These are phyloP conservation scores for Rhagophthalmus giganteus DNA, from an alignment of 2,888 invertebrate genomes.

Conservation along the genomic window DNA sequence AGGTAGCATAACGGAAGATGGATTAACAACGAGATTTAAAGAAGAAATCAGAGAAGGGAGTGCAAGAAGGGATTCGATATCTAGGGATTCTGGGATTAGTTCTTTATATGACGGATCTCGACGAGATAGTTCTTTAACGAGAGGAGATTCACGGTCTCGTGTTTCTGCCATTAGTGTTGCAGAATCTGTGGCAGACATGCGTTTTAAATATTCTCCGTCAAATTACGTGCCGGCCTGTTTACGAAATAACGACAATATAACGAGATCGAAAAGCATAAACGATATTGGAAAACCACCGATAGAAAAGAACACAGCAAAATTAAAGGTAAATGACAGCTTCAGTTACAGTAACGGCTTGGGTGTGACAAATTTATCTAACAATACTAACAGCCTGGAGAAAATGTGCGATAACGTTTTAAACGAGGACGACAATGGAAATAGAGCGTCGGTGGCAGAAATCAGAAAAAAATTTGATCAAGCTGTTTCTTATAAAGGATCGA, in stretches of 20 bases:
- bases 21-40: constrained; percentile 53
- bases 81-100: constrained; percentile 47
- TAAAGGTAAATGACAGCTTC: constrained; percentile 48
- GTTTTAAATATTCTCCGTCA: constrained; percentile 75
- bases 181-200: constrained; percentile 64
- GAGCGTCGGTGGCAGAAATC: constrained; percentile 62
- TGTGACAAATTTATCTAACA: constrained; percentile 48
- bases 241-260: constrained; percentile 49
- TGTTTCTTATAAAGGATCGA: constrained; percentile 14
- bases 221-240: constrained; percentile 67
- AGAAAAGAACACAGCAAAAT: constrained; percentile 50
- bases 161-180: constrained; percentile 44
- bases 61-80: constrained; percentile 44
- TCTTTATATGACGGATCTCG: constrained; percentile 56
- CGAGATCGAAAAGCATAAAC: constrained; percentile 62
- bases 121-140: constrained; percentile 58
- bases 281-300: constrained; percentile 60
- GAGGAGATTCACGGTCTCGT: constrained; percentile 21
- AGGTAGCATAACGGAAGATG: constrained; percentile 54
- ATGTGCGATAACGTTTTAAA: constrained; percentile 46
- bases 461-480: constrained; percentile 61
- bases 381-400: constrained; percentile 52
- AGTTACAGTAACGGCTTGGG: constrained; percentile 46
- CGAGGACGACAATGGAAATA: constrained; percentile 64
- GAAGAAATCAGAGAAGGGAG: constrained; percentile 54